Evolutionary conservation across 2,888 invertebrate genomes (phyloP).

Genomic region (Eupithecia pulchellata): DNA sequence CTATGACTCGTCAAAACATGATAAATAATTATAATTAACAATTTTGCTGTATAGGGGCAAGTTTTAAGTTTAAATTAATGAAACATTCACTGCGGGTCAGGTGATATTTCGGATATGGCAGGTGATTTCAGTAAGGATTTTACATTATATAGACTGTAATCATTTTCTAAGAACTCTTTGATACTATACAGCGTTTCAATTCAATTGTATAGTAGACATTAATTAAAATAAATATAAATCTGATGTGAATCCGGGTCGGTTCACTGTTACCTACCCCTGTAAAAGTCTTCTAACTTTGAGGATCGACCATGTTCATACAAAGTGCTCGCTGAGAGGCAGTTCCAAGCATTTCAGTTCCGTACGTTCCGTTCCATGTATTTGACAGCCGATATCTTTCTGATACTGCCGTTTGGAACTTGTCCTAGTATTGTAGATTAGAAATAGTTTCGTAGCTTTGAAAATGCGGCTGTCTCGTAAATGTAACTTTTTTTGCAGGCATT

Average conservation of each 20-base stretch:
- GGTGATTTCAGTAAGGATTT: no score
- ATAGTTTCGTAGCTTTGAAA: neutral
- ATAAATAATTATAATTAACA: no score
- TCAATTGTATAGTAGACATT: no score
- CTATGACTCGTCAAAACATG: no score
- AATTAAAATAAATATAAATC: no score
- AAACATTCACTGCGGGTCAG: no score
- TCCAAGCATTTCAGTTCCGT: slow-evolving; percentile 12
- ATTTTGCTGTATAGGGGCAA: no score
- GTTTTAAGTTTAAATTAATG: no score
- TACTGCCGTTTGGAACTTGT: slow-evolving; percentile 5
- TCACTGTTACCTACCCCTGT: neutral
- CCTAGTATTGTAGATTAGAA: neutral
- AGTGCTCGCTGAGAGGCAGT: slow-evolving; percentile 23
- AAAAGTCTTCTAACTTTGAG: slow-evolving; percentile 14
- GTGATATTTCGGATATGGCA: no score
- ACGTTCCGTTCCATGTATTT: slow-evolving; percentile 9
- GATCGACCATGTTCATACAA: slow-evolving; percentile 23
- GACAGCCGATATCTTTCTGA: slow-evolving; percentile 13
- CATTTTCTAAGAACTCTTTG: no score
- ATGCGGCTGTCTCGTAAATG: neutral
- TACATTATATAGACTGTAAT: no score
- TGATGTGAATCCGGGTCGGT: neutral
- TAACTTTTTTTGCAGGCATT: neutral
- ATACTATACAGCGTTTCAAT: no score